Evolutionary conservation across 2,888 invertebrate species (phyloP), one percentile per base, ranked within the genome.

Genomic region (Papilio gigon): DNA sequence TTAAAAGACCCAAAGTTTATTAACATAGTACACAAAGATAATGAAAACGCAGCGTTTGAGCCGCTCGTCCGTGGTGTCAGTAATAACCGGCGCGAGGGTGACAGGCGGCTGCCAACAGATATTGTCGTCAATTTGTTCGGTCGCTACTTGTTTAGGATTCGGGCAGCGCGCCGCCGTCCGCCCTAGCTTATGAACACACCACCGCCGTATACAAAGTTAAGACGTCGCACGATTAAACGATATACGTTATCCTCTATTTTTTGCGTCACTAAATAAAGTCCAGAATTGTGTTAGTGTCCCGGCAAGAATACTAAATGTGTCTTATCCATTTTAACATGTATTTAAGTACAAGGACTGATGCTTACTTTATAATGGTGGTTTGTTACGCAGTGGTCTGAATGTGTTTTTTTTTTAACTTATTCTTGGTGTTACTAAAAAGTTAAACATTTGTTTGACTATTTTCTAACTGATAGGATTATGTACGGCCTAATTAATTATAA

Each of bases 111-210:
- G 87, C 83, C 87, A 86, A 81, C 86, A 86, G 83, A 90, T 89
- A 88, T 88, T 88, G 89, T 84, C 84, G 83, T 87, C 90, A 90
- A 90, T 90, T 90, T 90, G 89, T 89, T 89, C 82, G 78, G 80
- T 79, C 78, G 78, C 79, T 80, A 83, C 82, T 83, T 80, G 84
- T 82, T 90, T 89, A 84, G 82, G 83, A 91, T 90, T 84, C 90
- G 83, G 79, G 76, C 76, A 79, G 80, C 87, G 86, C 83, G 76
- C 85, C 81, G 77, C 80, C 81, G 44, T 67, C 72, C 71, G 68
- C 71, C 71, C 82, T 76, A 80, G 80, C 89, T 88, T 88, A 89
- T 87, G 84, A 86, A 88, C 87, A 85, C 84, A 83, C 84, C 81
- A 80, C 84, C 84, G 88, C 88, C 87, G 88, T 87, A 85, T 86